Conservation (phyloP, 2,888 invertebrate genomes). For the Synergus umbraculus region DNA sequence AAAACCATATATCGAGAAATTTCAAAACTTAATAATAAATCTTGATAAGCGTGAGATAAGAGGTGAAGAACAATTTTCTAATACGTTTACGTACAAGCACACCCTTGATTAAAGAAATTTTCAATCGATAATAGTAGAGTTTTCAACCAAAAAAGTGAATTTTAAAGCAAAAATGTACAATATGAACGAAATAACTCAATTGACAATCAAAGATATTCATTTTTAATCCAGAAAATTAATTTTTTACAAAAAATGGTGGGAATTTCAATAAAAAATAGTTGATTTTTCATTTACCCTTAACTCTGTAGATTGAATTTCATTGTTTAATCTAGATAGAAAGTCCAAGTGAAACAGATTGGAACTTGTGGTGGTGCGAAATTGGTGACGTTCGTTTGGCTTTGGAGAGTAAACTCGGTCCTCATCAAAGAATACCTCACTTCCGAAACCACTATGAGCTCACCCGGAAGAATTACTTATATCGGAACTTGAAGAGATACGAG, state of each 20-base stretch:
- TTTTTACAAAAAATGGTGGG: too few relatives aligned
- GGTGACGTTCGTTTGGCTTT: constrained; percentile 77
- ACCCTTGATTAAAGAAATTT: too few relatives aligned
- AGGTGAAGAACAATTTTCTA: too few relatives aligned
- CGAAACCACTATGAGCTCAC: constrained; percentile 82
- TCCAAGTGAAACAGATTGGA: constrained; percentile 76
- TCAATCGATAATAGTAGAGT: too few relatives aligned
- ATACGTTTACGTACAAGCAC: too few relatives aligned
- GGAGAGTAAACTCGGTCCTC: constrained; percentile 59
- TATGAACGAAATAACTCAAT: too few relatives aligned
- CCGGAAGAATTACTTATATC: constrained; percentile 80
- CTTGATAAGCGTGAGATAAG: background rate
- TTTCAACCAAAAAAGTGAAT: too few relatives aligned
- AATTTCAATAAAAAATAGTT: too few relatives aligned
- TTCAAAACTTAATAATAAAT: background rate
- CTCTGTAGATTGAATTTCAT: constrained; percentile 4
- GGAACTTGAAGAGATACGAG: constrained; percentile 79
- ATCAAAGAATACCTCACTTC: constrained; percentile 81
- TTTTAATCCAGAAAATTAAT: too few relatives aligned
- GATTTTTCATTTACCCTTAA: background rate
- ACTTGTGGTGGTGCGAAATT: constrained; percentile 82
- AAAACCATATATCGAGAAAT: background rate
- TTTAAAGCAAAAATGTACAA: too few relatives aligned
- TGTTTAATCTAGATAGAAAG: constrained; percentile 65
- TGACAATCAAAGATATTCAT: too few relatives aligned